These are phyloP conservation scores for Macaria liturata DNA, from an alignment of 2,888 invertebrate genomes.

Conservation along the genomic window DNA sequence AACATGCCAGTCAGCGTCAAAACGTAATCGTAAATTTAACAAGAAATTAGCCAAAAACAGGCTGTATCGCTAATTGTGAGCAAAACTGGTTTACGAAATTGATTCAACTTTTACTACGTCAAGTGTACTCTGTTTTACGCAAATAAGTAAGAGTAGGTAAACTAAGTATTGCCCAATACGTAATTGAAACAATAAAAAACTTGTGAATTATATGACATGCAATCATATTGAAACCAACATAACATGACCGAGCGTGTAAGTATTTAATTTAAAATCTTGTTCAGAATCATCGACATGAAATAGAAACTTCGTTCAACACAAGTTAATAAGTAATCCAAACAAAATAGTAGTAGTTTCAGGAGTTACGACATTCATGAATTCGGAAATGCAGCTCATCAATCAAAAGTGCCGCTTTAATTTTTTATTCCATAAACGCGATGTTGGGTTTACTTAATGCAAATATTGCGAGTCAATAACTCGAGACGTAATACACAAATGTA, in stretches of 20 bases:
- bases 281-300: no score
- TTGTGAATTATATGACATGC: constrained; percentile 9
- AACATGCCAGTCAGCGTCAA: not conserved
- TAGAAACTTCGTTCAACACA: no score
- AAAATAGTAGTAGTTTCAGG: not conserved
- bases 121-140: not conserved
- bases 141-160: not conserved
- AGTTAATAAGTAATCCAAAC: not conserved
- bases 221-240: constrained; percentile 4
- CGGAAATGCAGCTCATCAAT: constrained; percentile 5
- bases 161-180: not conserved
- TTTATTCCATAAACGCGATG: not conserved
- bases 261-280: no score
- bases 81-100: not conserved
- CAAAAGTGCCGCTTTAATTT: not conserved
- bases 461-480: constrained; percentile 31
- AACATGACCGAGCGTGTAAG: not conserved
- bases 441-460: constrained; percentile 16
- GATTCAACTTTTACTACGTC: no score
- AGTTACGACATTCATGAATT: not conserved
- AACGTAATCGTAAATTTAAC: constrained; percentile 1
- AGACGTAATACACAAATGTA: constrained; percentile 39
- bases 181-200: constrained; percentile 2
- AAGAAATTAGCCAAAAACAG: constrained; percentile 1
- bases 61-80: constrained; percentile 3